Evolutionary conservation across 2,888 invertebrate species (phyloP).

Genomic region (Entomobrya proxima): DNA sequence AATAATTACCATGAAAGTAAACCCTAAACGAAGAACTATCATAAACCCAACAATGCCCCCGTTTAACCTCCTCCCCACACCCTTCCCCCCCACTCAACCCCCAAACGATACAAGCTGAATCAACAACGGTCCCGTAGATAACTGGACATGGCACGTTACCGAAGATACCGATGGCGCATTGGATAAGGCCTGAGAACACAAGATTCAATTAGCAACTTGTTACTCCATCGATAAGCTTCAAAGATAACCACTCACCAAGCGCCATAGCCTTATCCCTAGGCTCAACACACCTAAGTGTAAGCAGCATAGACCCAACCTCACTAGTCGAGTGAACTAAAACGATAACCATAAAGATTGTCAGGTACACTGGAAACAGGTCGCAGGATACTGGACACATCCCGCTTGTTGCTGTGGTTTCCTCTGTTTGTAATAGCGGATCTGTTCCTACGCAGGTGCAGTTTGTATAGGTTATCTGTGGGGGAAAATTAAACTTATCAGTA

Average conservation of each 20-base stretch:
- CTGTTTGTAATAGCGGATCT: too few relatives aligned
- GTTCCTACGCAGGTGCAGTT: conserved; percentile 79
- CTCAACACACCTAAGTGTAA: conserved; percentile 93
- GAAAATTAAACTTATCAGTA: not conserved
- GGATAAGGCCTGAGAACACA: conserved; percentile 82
- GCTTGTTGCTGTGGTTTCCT: conserved; percentile 81
- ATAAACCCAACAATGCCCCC: conserved; percentile 85
- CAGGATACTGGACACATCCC: conserved; percentile 90
- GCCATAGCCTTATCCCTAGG: conserved; percentile 96
- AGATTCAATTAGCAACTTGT: not conserved
- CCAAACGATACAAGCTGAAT: conserved; percentile 93
- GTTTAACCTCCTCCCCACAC: conserved; percentile 73
- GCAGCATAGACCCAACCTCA: conserved; percentile 92
- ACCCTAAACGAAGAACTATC: conserved; percentile 89
- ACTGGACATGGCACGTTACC: conserved; percentile 97
- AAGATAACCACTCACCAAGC: conserved; percentile 83
- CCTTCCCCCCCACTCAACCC: conserved; percentile 78
- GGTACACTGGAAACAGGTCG: conserved; percentile 87
- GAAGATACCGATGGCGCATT: conserved; percentile 94
- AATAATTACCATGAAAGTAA: conserved; percentile 86
- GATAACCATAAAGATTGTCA: conserved; percentile 88
- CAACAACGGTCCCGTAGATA: conserved; percentile 93
- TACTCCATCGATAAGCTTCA: not conserved
- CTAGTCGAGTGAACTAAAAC: conserved; percentile 95
- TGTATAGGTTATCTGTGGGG: conserved; percentile 65